Conservation (phyloP, 2,113 vertebrate genomes). For the Cinclus mexicanus region DNA sequence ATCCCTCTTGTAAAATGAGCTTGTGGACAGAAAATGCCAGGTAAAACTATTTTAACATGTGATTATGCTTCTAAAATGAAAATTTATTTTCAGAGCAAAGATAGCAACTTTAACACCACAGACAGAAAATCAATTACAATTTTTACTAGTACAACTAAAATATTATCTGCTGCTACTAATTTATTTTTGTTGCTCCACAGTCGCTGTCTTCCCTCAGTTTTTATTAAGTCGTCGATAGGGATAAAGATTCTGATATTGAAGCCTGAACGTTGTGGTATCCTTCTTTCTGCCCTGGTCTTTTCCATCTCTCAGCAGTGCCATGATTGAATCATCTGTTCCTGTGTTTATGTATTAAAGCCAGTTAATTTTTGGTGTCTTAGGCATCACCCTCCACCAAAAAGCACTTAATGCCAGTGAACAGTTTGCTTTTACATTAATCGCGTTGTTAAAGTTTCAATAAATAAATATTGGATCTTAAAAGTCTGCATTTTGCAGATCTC, state of each 20-base stretch:
- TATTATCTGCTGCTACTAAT: conserved; percentile 40
- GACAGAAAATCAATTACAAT: conserved; percentile 68
- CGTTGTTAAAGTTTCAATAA: background rate
- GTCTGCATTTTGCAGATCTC: background rate
- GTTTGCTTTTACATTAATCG: background rate
- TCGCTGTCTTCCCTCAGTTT: background rate
- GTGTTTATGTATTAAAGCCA: background rate
- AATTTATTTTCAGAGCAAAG: conserved; percentile 35
- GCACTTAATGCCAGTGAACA: background rate
- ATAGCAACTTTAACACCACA: conserved; percentile 20
- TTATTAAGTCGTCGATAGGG: background rate
- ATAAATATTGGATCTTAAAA: background rate
- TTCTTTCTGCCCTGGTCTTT: background rate
- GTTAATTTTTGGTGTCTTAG: background rate
- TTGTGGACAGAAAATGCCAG: conserved; percentile 14
- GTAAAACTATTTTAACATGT: background rate
- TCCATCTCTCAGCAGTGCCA: background rate
- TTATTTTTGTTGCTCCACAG: conserved; percentile 29
- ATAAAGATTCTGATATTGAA: background rate
- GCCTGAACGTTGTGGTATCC: background rate
- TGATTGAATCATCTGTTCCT: background rate
- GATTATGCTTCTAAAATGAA: conserved; percentile 22
- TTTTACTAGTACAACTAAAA: conserved; percentile 52
- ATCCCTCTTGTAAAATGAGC: background rate
- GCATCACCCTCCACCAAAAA: background rate